Conservation (phyloP, 2,113 vertebrate species). For the Donacobius atricapilla region DNA sequence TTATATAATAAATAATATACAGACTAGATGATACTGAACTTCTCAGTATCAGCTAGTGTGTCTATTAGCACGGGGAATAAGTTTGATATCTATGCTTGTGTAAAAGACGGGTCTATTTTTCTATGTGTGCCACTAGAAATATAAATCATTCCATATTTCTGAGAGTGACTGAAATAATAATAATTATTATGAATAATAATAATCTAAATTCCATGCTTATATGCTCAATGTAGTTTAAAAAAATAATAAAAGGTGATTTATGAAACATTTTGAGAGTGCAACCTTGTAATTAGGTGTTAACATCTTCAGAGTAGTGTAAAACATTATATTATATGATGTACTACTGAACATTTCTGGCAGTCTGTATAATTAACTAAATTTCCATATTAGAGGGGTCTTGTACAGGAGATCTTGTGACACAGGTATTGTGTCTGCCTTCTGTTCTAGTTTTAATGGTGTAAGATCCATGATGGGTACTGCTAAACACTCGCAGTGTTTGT, state of each 20-base stretch:
- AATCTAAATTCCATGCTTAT: background rate
- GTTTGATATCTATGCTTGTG: background rate
- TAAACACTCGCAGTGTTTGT: background rate
- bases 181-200: background rate
- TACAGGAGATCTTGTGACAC: background rate
- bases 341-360: accelerated
- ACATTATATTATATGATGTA: background rate
- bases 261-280: background rate
- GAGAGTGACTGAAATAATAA: background rate
- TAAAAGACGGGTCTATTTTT: background rate
- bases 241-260: background rate
- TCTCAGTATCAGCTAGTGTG: background rate
- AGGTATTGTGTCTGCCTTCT: background rate
- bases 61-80: background rate
- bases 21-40: too few species aligned
- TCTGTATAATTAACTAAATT: background rate
- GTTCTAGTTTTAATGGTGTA: background rate
- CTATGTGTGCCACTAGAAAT: background rate
- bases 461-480: background rate
- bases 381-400: background rate
- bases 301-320: background rate
- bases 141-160: background rate
- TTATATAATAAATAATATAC: background rate
- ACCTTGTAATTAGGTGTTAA: background rate
- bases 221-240: background rate